Base-by-base conservation (phyloP, 2,797 vertebrate species). In the Moxostoma hubbsi region DNA sequence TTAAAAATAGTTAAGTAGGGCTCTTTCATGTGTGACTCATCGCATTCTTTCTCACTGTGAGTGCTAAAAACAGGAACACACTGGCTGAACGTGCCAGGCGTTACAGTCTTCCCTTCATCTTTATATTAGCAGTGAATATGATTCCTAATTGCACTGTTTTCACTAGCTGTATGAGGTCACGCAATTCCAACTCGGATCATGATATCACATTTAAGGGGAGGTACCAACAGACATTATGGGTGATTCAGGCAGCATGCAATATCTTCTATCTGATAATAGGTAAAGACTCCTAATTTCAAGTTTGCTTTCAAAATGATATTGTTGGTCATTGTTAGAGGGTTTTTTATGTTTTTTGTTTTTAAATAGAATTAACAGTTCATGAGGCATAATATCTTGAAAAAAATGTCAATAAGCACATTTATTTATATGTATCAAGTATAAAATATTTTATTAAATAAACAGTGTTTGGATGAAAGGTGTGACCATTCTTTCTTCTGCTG, bases 11-110 rank as follows among this genome's bases (percentile, higher is more conserved):
- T 54, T 79, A 75, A 74, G 70, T 73, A 73, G 58, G 67, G 50
- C 59, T 80, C 79, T 79, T 82, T 84, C 74, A 68, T 86, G 59
- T 77, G 58, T 77, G 61, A 82, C 63, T 77, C 80, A 77, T 77
- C 62, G 57, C 58, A 18, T 76, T 77, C 58, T 13, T 77, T 83
- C 73, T 67, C 55, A 72, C 58, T 54, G 55, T 77, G 64, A 65
- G 69, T 24, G 58, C 74, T 82, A 84, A 84, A 84, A 55, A 75
- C 74, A 75, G 74, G 79, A 74, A 66, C 58, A 77, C 45, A 53
- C 62, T 75, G 74, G 70, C 24, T 77, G 58, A 73, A 77, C 15
- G 75, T 68, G 65, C 69, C 51, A 58, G 24, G 24, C 24, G 2
- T 24, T 24, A 24, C 1, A 67, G 59, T 79, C 64, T 9, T 15